Conservation (phyloP, 2,113 vertebrate genomes). For the Damaliscus lunatus region DNA sequence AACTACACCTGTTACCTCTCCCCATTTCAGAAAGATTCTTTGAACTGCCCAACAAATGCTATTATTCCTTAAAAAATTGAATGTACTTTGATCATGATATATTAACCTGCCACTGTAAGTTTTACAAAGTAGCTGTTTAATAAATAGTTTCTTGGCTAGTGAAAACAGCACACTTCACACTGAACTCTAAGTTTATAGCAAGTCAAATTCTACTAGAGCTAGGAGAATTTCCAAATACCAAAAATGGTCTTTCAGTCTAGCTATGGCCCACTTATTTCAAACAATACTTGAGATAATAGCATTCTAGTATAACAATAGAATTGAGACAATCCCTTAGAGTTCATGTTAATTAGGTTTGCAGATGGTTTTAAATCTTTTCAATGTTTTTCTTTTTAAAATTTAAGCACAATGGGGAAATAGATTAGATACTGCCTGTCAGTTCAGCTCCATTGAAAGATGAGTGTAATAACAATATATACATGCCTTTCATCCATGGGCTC, state of each 20-base stretch:
- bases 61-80: neutral
- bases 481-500: neutral
- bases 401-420: conserved; percentile 6
- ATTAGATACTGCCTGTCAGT: neutral
- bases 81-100: neutral
- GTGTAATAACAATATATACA: neutral
- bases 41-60: neutral
- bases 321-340: conserved; percentile 28
- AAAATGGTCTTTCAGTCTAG: conserved; percentile 3
- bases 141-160: neutral
- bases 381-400: neutral
- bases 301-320: conserved; percentile 30
- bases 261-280: conserved; percentile 30
- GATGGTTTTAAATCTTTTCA: neutral
- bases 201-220: neutral
- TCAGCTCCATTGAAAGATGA: conserved; percentile 26
- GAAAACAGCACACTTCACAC: neutral
- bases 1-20: neutral
- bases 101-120: neutral
- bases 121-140: conserved; percentile 3
- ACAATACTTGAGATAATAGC: neutral
- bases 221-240: conserved; percentile 38
- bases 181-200: neutral
- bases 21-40: neutral
- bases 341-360: conserved; percentile 47